Base-by-base conservation (phyloP, 1,140 invertebrate genomes). In the Drosophila mojavensis region DNA sequence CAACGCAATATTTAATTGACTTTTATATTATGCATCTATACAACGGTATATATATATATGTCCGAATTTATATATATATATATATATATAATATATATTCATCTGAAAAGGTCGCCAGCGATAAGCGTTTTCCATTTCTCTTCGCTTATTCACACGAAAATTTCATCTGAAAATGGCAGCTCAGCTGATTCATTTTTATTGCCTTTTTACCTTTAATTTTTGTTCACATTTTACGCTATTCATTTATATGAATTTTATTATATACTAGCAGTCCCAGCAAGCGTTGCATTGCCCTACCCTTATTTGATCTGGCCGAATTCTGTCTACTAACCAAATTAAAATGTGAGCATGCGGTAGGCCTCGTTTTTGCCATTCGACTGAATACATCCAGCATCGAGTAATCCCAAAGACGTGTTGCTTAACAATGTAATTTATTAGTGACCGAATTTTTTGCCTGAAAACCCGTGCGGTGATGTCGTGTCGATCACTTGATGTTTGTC, bases 11-110 rank as follows among this genome's bases (percentile, higher is more conserved):
- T 74, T 69, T 55, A 74, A 63, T 68, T 69, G 54, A 39, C 53
- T 75, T 75, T 63, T 59, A 79, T 81, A 81, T 81, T 76, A 78
- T 75, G 63, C 61, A 71, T 68, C 70, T 63, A 64, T 65, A 65
- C 77, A 81, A 45, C 15, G 28, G 13, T 28, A 59, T 51, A 59
- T 20, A 59, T 20, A 6, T 20, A 56, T 17, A 17, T 17, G 17
- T 17, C 17, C 17, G 17, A 17, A 17, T 17, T 17, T 17, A 0
- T 17, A 17, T 17, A 17, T 17, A 17, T 20, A 43, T 45, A 39
- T 59, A 7, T 11, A 54, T 53, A 10, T 20, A 39, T 36, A 53
- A 39, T 39, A 39, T 4, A 39, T 13, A 30, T 53, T 11, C 15
- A 55, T 55, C 47, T 13, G 47, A 48, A 26, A 24, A n/a, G 5